A percentile compares a stretch with the other conserved stretches of the same genome.
Conservation (phyloP, 2,888 invertebrate species). For the Colletes collaris region DNA sequence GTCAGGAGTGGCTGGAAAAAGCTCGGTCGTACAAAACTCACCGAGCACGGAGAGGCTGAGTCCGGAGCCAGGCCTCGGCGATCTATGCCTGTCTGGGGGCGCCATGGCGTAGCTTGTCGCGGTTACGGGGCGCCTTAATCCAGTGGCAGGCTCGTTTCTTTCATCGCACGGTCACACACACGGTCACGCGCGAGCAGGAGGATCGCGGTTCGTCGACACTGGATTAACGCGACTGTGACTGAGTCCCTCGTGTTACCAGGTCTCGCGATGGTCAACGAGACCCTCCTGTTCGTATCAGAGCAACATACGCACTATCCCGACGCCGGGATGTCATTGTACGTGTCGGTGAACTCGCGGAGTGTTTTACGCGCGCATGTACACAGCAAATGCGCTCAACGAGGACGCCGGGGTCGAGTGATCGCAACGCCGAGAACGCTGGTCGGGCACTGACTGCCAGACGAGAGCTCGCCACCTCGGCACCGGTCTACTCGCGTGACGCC, state of each 20-base stretch:
- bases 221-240: not conserved
- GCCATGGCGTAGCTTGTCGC: constrained; percentile 71
- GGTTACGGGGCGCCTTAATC: constrained; percentile 46
- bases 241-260: not conserved
- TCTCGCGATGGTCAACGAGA: too few species aligned
- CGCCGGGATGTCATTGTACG: constrained; percentile 5
- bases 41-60: constrained; percentile 83
- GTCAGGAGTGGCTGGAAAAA: too few species aligned
- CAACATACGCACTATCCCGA: too few species aligned
- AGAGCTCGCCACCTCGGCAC: constrained; percentile 54
- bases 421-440: constrained; percentile 55
- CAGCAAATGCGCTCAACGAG: not conserved
- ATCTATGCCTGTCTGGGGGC: constrained; percentile 79
- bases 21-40: constrained; percentile 74
- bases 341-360: not conserved
- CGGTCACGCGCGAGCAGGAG: constrained; percentile 28
- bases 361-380: not conserved
- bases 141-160: constrained; percentile 34
- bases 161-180: constrained; percentile 50
- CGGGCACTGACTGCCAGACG: constrained; percentile 67
- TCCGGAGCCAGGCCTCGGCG: constrained; percentile 82
- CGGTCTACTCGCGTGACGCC: constrained; percentile 65
- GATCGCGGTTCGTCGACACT: constrained; percentile 17
- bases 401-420: not conserved
- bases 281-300: too few species aligned